Evolutionary conservation across 2,888 invertebrate genomes (phyloP).

Genomic region (Netelia fuscicornis): DNA sequence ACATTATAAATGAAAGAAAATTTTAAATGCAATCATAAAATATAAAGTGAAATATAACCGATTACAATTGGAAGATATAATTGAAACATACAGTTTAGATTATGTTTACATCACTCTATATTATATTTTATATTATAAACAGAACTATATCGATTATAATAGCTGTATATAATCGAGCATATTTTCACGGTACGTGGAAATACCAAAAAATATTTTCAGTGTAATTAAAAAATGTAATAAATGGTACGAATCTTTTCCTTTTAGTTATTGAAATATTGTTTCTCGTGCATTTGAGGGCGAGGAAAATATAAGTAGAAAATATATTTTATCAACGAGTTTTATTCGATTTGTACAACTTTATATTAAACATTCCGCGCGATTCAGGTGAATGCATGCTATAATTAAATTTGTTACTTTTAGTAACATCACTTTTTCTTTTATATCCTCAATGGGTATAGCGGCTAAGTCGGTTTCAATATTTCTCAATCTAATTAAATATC

Average conservation of each 20-base stretch:
- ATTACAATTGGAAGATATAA: neutral
- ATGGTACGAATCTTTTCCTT: neutral
- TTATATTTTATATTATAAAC: neutral
- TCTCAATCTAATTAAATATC: too few species aligned
- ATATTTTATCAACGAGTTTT: slow-evolving; percentile 1
- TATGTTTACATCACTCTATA: neutral
- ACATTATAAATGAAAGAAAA: neutral
- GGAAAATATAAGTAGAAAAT: neutral
- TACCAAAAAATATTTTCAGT: neutral
- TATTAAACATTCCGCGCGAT: neutral
- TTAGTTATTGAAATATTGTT: neutral
- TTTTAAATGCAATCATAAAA: slow-evolving; percentile 2
- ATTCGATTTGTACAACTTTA: neutral
- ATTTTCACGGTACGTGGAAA: slow-evolving; percentile 3
- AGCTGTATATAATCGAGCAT: neutral
- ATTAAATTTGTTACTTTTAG: neutral
- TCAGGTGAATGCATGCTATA: slow-evolving; percentile 1
- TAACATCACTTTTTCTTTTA: neutral
- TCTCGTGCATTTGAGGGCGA: neutral
- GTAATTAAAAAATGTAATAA: neutral
- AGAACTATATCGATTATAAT: neutral
- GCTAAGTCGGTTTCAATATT: too few species aligned
- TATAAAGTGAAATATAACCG: slow-evolving; percentile 5
- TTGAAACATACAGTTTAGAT: slow-evolving; percentile 2
- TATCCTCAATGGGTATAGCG: too few species aligned